A percentile compares a stretch with the other conserved stretches of the same genome.
phyloP scores from a whole-genome alignment of 1,140 invertebrate species.

The Pseudomyrmex dendroicus region DNA sequence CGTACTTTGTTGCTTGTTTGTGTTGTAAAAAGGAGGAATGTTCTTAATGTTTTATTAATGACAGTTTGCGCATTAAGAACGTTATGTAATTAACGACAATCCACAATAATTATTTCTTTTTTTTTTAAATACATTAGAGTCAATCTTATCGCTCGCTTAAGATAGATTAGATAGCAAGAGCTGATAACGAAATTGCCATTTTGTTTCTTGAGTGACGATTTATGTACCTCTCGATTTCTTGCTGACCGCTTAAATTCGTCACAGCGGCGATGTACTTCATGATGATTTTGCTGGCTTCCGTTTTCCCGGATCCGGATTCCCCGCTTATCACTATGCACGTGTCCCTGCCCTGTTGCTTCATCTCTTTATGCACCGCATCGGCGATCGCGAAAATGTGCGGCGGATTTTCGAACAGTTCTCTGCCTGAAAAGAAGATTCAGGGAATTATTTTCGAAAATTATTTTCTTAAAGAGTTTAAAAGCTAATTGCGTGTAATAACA shows the following conservation, averaged over 20 bases:
- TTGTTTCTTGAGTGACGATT: not conserved
- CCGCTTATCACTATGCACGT: conserved; percentile 98
- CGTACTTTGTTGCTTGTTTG: conserved; percentile 8
- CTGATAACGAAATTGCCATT: conserved; percentile 7
- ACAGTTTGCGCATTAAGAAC: not conserved
- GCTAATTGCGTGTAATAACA: no score
- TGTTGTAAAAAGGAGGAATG: conserved; percentile 10
- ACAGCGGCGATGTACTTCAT: conserved; percentile 99
- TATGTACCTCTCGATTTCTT: conserved; percentile 96
- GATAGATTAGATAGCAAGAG: conserved; percentile 54
- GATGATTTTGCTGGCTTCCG: conserved; percentile 99
- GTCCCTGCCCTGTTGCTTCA: conserved; percentile 95
- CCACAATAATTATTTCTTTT: not conserved
- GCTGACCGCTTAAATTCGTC: conserved; percentile 95
- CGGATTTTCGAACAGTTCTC: conserved; percentile 96
- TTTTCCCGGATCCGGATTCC: conserved; percentile 98
- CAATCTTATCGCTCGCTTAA: conserved; percentile 35
- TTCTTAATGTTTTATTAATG: not conserved
- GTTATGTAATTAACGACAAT: conserved; percentile 17
- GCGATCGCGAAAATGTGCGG: conserved; percentile 98
- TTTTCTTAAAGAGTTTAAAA: not conserved
- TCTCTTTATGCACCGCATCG: conserved; percentile 95
- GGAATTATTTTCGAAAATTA: no score
- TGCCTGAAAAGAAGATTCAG: conserved; percentile 84
- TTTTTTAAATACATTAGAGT: conserved; percentile 13